Conservation (phyloP, 2,113 vertebrate species). For the Pomatorhinus ruficollis region DNA sequence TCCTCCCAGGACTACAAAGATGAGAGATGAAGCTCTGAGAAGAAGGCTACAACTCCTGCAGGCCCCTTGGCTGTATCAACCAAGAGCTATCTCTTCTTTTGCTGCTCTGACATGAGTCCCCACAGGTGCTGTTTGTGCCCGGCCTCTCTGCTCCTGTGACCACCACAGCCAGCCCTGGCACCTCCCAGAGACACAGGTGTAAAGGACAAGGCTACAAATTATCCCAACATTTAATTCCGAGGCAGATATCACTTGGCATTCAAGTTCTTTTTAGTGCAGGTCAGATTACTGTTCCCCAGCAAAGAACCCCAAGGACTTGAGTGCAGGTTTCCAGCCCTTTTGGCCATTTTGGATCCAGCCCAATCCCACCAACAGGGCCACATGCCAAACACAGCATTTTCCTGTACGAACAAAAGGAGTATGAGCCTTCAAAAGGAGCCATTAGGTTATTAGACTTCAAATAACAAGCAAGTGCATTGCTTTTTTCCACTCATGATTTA, state of each 20-base stretch:
- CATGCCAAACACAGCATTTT: neutral
- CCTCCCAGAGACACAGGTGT: neutral
- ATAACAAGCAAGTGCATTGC: neutral
- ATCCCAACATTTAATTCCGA: neutral
- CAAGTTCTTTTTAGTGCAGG: neutral
- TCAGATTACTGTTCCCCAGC: neutral
- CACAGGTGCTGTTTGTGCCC: neutral
- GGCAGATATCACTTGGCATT: neutral
- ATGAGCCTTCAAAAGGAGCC: neutral
- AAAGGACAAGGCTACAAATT: neutral
- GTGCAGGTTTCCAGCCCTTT: neutral
- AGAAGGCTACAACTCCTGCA: neutral
- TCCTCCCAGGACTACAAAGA: neutral
- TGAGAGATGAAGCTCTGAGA: neutral
- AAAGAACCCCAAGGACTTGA: neutral
- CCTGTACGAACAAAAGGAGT: neutral
- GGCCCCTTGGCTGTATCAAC: neutral
- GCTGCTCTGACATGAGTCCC: neutral
- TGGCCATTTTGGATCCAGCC: neutral
- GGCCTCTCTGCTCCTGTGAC: neutral
- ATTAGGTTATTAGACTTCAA: neutral
- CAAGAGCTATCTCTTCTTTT: neutral
- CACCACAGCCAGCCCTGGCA: neutral
- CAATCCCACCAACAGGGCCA: neutral
- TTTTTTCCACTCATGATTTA: neutral